A percentile compares a stretch with the other conserved stretches of the same genome.
These are phyloP conservation scores for Notoglanidium macrostoma DNA, from an alignment of 2,797 vertebrate species.

Conservation along the genomic window DNA sequence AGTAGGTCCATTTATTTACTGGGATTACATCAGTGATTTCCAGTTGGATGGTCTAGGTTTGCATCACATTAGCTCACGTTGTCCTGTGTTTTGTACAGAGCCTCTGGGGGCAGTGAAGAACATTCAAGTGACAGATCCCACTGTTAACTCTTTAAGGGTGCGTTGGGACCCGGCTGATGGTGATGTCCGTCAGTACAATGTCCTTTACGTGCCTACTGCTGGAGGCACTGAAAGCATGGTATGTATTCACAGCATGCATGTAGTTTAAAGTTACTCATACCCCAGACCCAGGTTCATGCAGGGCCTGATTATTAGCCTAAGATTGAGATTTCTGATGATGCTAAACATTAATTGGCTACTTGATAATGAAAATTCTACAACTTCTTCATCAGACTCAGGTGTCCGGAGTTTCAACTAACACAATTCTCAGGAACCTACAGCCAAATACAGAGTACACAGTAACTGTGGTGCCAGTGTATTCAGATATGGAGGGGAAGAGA, in stretches of 20 bases:
- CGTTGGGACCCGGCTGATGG: slow-evolving; percentile 93
- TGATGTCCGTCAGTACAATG: slow-evolving; percentile 87
- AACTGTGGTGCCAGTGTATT: slow-evolving; percentile 86
- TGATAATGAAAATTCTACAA: neutral
- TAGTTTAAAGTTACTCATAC: neutral
- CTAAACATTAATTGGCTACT: neutral
- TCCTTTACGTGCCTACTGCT: slow-evolving; percentile 82
- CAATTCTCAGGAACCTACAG: slow-evolving; percentile 83
- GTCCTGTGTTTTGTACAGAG: slow-evolving; percentile 73
- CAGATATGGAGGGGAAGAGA: slow-evolving; percentile 85
- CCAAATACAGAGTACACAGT: slow-evolving; percentile 88
- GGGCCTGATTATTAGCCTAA: neutral
- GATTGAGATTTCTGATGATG: neutral
- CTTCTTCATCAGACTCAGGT: slow-evolving; percentile 76
- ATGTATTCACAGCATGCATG: neutral
- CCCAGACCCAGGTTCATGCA: neutral
- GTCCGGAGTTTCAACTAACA: slow-evolving; percentile 87
- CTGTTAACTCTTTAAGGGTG: slow-evolving; percentile 87
- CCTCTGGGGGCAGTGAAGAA: slow-evolving; percentile 87
- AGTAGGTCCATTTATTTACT: slow-evolving; percentile 76
- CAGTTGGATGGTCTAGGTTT: neutral
- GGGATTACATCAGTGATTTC: neutral
- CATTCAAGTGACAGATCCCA: slow-evolving; percentile 89
- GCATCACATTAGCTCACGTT: slow-evolving; percentile 28
- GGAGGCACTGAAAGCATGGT: slow-evolving; percentile 84